A percentile compares a stretch with the other conserved stretches of the same genome.
Evolutionary conservation across 2,888 invertebrate species (phyloP).

Genomic region (Agrotis ipsilon): DNA sequence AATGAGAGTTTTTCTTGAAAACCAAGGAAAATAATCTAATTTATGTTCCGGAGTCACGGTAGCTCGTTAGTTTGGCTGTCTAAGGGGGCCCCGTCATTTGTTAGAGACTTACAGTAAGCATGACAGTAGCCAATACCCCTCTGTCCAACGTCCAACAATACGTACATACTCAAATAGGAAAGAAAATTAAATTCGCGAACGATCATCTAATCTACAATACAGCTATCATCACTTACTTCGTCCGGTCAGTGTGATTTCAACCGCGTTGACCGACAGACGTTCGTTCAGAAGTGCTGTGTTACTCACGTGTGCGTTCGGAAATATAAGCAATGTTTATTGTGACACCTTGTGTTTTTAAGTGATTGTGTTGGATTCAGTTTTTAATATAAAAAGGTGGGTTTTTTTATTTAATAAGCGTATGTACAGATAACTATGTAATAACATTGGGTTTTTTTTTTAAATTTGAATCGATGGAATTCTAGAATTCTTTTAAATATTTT

Average conservation of each 20-base stretch:
- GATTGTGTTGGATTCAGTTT: slow-evolving; percentile 51
- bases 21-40: no score
- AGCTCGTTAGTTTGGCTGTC: no score
- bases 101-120: no score
- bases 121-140: no score
- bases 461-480: no score
- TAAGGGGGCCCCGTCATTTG: no score
- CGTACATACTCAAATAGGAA: slow-evolving; percentile 12
- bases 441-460: no score
- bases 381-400: slow-evolving; percentile 39
- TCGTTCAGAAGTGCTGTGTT: slow-evolving; percentile 24
- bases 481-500: no score
- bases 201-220: slow-evolving; percentile 43
- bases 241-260: slow-evolving; percentile 62
- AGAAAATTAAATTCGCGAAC: slow-evolving; percentile 48
- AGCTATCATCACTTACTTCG: neutral
- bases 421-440: no score
- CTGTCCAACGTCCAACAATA: neutral
- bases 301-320: slow-evolving; percentile 29
- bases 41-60: no score
- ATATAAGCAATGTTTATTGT: slow-evolving; percentile 42
- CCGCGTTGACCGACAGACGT: slow-evolving; percentile 54
- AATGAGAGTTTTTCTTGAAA: no score
- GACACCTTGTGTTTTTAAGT: slow-evolving; percentile 51
- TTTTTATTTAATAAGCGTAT: neutral